Evolutionary conservation across 2,797 vertebrate genomes (phyloP), one percentile per base, ranked within the genome.

Genomic region (Pipistrellus pygmaeus): DNA sequence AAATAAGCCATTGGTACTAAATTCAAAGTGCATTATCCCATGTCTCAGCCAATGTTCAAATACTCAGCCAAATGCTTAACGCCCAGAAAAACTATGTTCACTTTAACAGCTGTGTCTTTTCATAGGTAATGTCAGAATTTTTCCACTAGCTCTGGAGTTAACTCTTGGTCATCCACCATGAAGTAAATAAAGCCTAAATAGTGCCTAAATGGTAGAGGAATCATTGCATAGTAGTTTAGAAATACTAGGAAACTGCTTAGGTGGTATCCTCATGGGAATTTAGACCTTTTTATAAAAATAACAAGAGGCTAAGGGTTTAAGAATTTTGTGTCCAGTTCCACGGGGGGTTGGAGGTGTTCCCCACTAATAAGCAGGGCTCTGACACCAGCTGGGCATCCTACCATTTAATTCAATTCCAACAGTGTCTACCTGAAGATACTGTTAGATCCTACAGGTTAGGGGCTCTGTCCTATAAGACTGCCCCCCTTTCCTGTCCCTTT

Each of bases 61-160:
- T 32, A 81, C 66, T 95, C 90, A 96, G 55, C 82, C 77, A 93
- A 94, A 93, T 92, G 95, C 55, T 83, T 88, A 92, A 93, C 81
- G 48, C 23, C 87, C 55, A 86, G 81, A 78, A 94, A 93, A 91
- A 85, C 38, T 85, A 48, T 44, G 17, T 46, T 85, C 66, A 82
- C 12, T n/a, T 96, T 85, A 92, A 89, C 41, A 83, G 53, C 53
- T 84, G 23, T 27, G 11, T 25, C 71, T 92, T 94, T 75, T 95
- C 69, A 68, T 30, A 82, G 60, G 32, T 73, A 64, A 83, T 25
- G 25, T 91, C 81, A 85, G 46, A 85, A 76, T 44, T 38, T 85
- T 86, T 88, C 48, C 6, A 35, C 48, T 64, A 55, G 32, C 64
- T 91, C 25, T 81, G 69, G 3, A 66, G 20, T 85, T 93, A 96